Conservation (phyloP, 2,113 vertebrate species). For the Anolis sagrei region DNA sequence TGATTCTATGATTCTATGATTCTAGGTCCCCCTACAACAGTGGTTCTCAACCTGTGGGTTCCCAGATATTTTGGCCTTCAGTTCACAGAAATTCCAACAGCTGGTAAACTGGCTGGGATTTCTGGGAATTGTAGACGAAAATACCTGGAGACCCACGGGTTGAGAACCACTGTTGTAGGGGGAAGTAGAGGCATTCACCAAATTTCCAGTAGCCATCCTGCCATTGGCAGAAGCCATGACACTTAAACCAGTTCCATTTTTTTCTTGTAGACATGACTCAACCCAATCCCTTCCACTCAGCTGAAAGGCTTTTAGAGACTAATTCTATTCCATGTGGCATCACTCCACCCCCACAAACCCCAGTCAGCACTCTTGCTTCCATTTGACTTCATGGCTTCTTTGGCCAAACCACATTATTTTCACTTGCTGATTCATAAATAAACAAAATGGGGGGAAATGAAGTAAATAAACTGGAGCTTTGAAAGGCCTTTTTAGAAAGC, state of each 20-base stretch:
- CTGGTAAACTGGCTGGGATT: too few species aligned
- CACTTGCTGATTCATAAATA: conserved; percentile 18
- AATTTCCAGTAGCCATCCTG: too few species aligned
- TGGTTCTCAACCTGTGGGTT: too few species aligned
- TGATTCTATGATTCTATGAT: too few species aligned
- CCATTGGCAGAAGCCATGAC: background rate
- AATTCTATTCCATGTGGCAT: background rate
- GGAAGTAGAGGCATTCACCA: background rate
- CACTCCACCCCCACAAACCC: background rate
- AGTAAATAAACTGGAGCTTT: conserved; percentile 27
- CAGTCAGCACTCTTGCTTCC: background rate
- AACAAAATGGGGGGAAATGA: background rate
- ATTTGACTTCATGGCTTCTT: background rate
- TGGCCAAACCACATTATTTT: accelerated
- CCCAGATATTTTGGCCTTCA: too few species aligned
- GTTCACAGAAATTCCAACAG: too few species aligned
- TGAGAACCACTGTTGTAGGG: too few species aligned
- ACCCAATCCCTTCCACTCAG: background rate
- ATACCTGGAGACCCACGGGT: too few species aligned
- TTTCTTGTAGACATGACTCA: background rate
- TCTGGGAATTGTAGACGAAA: too few species aligned
- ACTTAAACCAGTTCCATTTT: background rate
- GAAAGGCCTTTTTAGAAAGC: conserved; percentile 41
- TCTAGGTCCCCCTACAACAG: too few species aligned
- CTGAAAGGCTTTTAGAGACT: background rate